A percentile compares a stretch with the other conserved stretches of the same genome.
These are phyloP conservation scores for Scarus forsteni DNA, from an alignment of 2,797 vertebrate species.

Conservation along the genomic window DNA sequence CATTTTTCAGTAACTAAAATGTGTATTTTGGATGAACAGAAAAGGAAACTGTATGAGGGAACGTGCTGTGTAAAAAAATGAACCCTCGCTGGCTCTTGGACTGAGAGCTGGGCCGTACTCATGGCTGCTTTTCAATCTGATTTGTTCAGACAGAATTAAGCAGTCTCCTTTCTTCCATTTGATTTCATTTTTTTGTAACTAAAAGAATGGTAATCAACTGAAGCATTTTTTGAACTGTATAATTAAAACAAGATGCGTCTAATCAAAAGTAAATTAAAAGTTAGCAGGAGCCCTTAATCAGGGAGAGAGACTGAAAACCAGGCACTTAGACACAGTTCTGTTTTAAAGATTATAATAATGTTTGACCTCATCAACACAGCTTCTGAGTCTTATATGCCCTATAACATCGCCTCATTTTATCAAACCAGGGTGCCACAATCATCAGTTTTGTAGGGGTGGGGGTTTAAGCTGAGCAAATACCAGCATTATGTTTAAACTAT, in stretches of 20 bases:
- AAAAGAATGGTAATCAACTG: constrained; percentile 18
- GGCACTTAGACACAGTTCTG: too few relatives aligned
- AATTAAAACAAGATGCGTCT: constrained; percentile 23
- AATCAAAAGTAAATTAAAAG: constrained; percentile 23
- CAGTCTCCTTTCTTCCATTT: too few relatives aligned
- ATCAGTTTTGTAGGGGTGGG: too few relatives aligned
- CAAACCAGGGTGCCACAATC: too few relatives aligned
- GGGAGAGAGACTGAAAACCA: neutral
- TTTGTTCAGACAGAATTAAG: constrained; percentile 1
- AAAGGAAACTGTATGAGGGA: constrained; percentile 8
- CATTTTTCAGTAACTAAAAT: constrained; percentile 32
- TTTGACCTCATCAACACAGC: too few relatives aligned
- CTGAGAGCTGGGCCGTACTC: too few relatives aligned
- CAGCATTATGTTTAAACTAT: too few relatives aligned
- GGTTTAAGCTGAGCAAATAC: too few relatives aligned
- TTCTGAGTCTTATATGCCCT: too few relatives aligned
- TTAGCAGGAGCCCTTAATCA: neutral
- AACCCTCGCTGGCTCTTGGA: too few relatives aligned
- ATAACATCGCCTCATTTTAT: too few relatives aligned
- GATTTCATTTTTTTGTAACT: constrained; percentile 3
- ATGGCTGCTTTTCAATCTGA: constrained; percentile 9
- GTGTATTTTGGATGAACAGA: constrained; percentile 16
- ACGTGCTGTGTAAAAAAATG: constrained; percentile 27
- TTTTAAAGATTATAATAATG: too few relatives aligned
- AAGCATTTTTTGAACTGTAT: constrained; percentile 7